These are phyloP conservation scores for Podarcis muralis DNA, from an alignment of 2,113 vertebrate species.

Conservation along the genomic window DNA sequence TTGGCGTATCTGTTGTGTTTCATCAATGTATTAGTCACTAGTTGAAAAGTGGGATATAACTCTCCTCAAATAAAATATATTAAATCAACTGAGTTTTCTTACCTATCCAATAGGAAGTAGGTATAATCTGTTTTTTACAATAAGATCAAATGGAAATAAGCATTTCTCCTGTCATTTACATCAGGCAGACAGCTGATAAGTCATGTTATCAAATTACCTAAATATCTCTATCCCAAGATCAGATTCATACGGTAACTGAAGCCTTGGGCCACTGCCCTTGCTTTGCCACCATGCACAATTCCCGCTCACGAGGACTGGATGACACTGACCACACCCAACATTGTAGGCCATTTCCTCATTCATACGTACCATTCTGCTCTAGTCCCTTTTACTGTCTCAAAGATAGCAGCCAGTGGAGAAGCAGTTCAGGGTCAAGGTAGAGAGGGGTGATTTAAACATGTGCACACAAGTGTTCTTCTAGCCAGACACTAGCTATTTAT, in stretches of 20 bases:
- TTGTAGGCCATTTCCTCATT: background rate
- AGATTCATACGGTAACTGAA: background rate
- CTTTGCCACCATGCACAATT: background rate
- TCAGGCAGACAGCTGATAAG: background rate
- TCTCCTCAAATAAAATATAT: background rate
- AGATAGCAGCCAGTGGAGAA: background rate
- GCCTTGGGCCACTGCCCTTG: background rate
- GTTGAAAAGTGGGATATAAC: too few relatives aligned
- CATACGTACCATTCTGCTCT: background rate
- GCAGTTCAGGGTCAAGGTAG: background rate
- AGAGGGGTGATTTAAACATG: slow-evolving; percentile 50
- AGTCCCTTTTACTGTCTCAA: background rate
- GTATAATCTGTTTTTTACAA: background rate
- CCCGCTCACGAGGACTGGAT: background rate
- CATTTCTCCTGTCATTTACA: background rate
- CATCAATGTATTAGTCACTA: too few relatives aligned
- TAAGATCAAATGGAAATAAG: background rate
- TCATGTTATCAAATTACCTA: background rate
- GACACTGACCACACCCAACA: background rate
- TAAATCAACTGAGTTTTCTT: background rate
- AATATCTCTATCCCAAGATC: background rate
- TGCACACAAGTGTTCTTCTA: background rate
- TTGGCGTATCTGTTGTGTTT: too few relatives aligned
- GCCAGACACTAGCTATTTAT: slow-evolving; percentile 57
- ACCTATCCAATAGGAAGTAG: background rate